Percentiles rank a stretch among this genome's conserved stretches.
Evolutionary conservation across 2,797 vertebrate species (phyloP).

Genomic region (Triplophysa bombifrons): DNA sequence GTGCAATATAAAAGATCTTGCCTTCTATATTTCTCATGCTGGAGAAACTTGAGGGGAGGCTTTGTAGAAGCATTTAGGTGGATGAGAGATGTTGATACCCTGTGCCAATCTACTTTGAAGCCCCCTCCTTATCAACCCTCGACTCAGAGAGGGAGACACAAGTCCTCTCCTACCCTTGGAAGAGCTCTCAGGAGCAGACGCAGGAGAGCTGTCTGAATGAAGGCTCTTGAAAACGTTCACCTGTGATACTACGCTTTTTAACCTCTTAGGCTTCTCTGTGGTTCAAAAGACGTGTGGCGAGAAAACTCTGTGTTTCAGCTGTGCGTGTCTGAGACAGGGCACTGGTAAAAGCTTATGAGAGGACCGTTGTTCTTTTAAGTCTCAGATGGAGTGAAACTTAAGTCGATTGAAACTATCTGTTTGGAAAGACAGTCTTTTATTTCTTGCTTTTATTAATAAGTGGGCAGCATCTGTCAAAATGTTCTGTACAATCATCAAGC

Average conservation of each 20-base stretch:
- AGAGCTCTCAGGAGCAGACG: conserved; percentile 48
- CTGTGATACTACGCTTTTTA: conserved; percentile 49
- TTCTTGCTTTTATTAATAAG: conserved; percentile 26
- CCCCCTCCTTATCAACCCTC: conserved; percentile 41
- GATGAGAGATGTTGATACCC: conserved; percentile 39
- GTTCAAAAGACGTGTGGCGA: conserved; percentile 35
- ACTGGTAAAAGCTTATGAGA: conserved; percentile 39
- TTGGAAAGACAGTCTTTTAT: background rate
- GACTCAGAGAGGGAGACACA: conserved; percentile 36
- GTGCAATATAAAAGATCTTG: background rate
- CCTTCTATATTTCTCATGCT: conserved; percentile 10
- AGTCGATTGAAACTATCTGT: conserved; percentile 9
- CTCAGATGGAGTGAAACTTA: conserved; percentile 15
- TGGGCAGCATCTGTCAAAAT: conserved; percentile 14
- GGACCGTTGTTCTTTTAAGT: conserved; percentile 43
- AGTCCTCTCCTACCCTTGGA: conserved; percentile 42
- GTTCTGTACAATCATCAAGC: background rate
- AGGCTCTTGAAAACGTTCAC: conserved; percentile 48
- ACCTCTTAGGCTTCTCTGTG: conserved; percentile 41
- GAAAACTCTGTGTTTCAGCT: conserved; percentile 32
- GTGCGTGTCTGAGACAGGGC: background rate
- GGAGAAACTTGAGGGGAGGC: conserved; percentile 23
- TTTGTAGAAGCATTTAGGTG: conserved; percentile 41
- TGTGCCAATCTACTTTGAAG: conserved; percentile 19
- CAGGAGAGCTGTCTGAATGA: conserved; percentile 48